Conservation (phyloP, 1,140 invertebrate genomes). For the Lepidotrigona ventralis region DNA sequence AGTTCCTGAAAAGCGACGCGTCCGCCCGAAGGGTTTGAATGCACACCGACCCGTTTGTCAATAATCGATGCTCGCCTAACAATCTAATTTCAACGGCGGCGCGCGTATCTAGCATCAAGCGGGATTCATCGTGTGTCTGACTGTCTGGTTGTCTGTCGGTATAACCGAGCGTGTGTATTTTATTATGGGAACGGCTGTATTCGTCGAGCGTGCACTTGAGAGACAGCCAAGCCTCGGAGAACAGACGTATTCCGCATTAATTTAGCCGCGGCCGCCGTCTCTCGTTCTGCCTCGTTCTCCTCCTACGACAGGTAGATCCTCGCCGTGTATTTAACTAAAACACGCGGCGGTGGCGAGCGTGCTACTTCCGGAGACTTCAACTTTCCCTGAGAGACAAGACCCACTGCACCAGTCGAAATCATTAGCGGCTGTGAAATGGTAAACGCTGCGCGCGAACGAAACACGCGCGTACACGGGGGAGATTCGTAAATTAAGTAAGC, state of each 20-base stretch:
- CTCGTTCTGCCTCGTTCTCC: background rate
- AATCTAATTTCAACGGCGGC: slow-evolving; percentile 12
- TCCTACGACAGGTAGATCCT: background rate
- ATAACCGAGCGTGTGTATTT: background rate
- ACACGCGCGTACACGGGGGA: background rate
- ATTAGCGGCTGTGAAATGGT: slow-evolving; percentile 1
- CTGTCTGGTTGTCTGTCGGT: slow-evolving; percentile 13
- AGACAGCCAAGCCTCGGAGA: slow-evolving; percentile 10
- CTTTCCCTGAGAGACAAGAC: slow-evolving; percentile 18
- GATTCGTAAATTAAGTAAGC: slow-evolving; percentile 30
- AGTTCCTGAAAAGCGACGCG: background rate
- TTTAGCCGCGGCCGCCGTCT: background rate
- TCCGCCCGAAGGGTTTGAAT: background rate
- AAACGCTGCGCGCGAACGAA: background rate
- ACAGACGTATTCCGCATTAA: slow-evolving; percentile 37
- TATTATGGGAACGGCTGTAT: slow-evolving; percentile 12
- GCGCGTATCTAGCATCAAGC: slow-evolving; percentile 12
- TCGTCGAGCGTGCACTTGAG: slow-evolving; percentile 21
- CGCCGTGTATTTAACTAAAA: slow-evolving; percentile 11
- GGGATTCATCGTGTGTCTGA: slow-evolving; percentile 3
- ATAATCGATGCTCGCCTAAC: slow-evolving; percentile 25
- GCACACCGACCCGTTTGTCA: slow-evolving; percentile 4
- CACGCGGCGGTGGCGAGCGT: background rate
- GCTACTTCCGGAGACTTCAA: slow-evolving; percentile 19
- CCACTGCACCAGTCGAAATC: background rate